Base-by-base conservation (phyloP, 1,140 invertebrate genomes). In the Pogonognathellus flavescens region DNA sequence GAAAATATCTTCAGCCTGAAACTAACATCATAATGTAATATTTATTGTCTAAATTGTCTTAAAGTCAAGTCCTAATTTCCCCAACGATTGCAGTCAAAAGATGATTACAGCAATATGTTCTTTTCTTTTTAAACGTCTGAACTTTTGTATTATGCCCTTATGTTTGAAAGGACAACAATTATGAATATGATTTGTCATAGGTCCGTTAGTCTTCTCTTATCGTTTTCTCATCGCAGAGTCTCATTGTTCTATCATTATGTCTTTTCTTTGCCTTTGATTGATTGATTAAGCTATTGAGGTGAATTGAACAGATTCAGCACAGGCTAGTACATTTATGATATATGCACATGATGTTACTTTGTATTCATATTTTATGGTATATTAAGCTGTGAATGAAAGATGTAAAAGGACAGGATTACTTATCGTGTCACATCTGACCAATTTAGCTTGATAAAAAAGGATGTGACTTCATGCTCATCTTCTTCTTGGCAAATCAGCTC, bases 241-340 rank as follows among this genome's bases (percentile, higher is more conserved):
- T 76, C 70, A 76, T 76, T 76, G 83, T 55, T 53, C 41, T 84
- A 84, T 84, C 83, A 80, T 80, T 59, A 84, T 76, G 25, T 76
- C 41, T 31, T 80, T 60, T 25, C 57, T 66, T 66, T 80, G n/a
- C 10, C 5, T 84, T 57, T 72, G 66, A 83, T 60, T 84, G 83
- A 84, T 72, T 84, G 83, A 80, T 84, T 76, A 84, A 55, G 53
- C 53, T 55, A 25, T 13, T 25, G 22, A 66, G 14, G 25, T 66
- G 22, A 66, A 25, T 25, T 13, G 55, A 66, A 41, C 31, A 41
- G 31, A 41, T 41, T 41, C 2, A 41, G 6, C 31, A 41, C 31
- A 41, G 2, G 6, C 31, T 41, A 41, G 1, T 6, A 41, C 31
- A 41, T 41, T 41, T 41, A 41, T 41, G 31, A 41, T 41, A 41